Conservation (phyloP, 2,888 invertebrate species). For the Leptothorax acervorum region DNA sequence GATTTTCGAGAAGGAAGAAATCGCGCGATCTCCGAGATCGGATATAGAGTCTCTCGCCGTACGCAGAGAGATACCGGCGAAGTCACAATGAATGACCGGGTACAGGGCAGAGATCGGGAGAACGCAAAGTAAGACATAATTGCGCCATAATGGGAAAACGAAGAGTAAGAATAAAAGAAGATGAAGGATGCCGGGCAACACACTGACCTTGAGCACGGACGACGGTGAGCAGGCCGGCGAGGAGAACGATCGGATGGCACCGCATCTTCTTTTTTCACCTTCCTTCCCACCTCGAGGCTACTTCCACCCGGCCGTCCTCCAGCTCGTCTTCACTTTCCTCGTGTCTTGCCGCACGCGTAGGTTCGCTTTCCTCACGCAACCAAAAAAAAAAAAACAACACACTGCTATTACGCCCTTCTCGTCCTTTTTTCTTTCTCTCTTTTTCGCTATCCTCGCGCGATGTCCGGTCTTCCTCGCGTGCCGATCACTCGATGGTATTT, state of each 20-base stretch:
- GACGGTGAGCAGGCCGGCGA: conserved; percentile 79
- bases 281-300: conserved; percentile 56
- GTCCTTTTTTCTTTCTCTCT: conserved; percentile 15
- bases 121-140: conserved; percentile 53
- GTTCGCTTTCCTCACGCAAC: conserved; percentile 45
- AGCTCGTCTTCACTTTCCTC: conserved; percentile 62
- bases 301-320: conserved; percentile 62
- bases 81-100: not conserved
- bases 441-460: conserved; percentile 12
- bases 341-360: conserved; percentile 36
- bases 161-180: conserved; percentile 46
- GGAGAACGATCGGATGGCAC: conserved; percentile 78
- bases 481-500: conserved; percentile 62
- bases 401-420: conserved; percentile 38
- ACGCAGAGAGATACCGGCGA: conserved; percentile 1
- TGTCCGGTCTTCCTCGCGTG: conserved; percentile 55
- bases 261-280: conserved; percentile 74
- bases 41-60: conserved; percentile 1
- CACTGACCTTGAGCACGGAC: conserved; percentile 83
- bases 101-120: conserved; percentile 38
- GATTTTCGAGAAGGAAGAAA: not conserved
- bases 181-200: conserved; percentile 49
- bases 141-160: conserved; percentile 35
- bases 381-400: conserved; percentile 19
- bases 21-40: conserved; percentile 1